Conservation (phyloP, 30 jellyfish, hydroid and myxozoan species). For the Aurelia aurita complex sp. Pacific region DNA sequence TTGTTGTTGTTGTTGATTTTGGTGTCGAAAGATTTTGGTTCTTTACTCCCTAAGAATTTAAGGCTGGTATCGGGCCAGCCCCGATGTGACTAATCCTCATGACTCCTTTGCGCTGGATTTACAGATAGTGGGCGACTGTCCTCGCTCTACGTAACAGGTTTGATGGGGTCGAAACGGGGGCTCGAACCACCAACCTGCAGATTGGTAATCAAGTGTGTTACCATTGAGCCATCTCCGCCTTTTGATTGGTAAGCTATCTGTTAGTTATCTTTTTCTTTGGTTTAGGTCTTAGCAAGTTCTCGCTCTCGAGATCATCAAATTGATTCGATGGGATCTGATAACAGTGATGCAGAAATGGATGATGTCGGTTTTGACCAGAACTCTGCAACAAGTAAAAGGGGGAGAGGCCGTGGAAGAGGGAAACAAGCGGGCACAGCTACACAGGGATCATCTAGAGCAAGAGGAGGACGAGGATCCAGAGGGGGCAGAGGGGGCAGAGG, state of each 20-base stretch:
- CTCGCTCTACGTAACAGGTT: too few species aligned
- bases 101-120: too few species aligned
- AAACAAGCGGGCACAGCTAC: slow-evolving; percentile 2
- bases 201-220: too few species aligned
- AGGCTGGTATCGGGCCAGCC: too few species aligned
- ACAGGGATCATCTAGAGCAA: neutral
- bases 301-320: slow-evolving; percentile 4
- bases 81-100: too few species aligned
- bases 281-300: slow-evolving; percentile 60
- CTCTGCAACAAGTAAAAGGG: neutral
- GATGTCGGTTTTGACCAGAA: neutral
- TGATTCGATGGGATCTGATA: neutral
- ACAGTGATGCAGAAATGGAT: slow-evolving; percentile 53
- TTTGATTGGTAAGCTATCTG: neutral
- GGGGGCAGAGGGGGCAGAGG: slow-evolving; percentile 62
- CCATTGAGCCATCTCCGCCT: neutral
- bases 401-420: slow-evolving; percentile 23
- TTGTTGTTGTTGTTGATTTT: too few species aligned
- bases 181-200: too few species aligned
- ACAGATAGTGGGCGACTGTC: too few species aligned
- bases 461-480: slow-evolving; percentile 43
- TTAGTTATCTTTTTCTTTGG: neutral
- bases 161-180: too few species aligned
- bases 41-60: too few species aligned
- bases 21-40: too few species aligned